Percentiles rank a stretch among this genome's conserved stretches.
phyloP scores from a whole-genome alignment of 1,140 invertebrate species.

The Drosophila mauritiana region DNA sequence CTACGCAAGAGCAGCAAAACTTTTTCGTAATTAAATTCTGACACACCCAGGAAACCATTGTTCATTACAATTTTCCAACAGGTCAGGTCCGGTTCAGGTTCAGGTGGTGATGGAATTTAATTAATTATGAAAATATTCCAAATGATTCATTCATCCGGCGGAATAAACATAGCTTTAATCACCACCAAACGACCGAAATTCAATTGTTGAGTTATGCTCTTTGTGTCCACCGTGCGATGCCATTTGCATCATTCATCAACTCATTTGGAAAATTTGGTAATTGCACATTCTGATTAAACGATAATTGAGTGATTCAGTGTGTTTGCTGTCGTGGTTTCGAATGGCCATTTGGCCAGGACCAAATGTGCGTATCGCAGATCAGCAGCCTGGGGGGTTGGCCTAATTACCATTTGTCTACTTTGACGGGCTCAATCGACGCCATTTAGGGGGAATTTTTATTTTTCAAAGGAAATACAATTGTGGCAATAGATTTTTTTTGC shows the following conservation, averaged over 20 bases:
- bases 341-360: slow-evolving; percentile 9
- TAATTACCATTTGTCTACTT: slow-evolving; percentile 11
- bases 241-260: slow-evolving; percentile 26
- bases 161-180: slow-evolving; percentile 1
- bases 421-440: slow-evolving; percentile 5
- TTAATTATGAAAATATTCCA: slow-evolving; percentile 41
- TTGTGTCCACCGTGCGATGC: background rate
- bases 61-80: background rate
- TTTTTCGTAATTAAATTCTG: slow-evolving; percentile 37
- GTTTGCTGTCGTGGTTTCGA: slow-evolving; percentile 10
- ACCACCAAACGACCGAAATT: slow-evolving; percentile 8
- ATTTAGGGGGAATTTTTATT: background rate
- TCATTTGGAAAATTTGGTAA: slow-evolving; percentile 55
- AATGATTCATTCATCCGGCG: slow-evolving; percentile 9
- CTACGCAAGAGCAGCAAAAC: slow-evolving; percentile 22
- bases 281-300: slow-evolving; percentile 29
- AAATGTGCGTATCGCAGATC: slow-evolving; percentile 13
- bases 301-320: slow-evolving; percentile 23
- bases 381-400: slow-evolving; percentile 7
- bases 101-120: background rate
- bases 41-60: background rate
- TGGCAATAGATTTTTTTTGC: too few relatives aligned
- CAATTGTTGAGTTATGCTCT: slow-evolving; percentile 22
- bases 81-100: background rate
- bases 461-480: background rate